A percentile compares a stretch with the other conserved stretches of the same genome.
These are phyloP conservation scores for Talpa occidentalis DNA, from an alignment of 2,113 vertebrate genomes.

Conservation along the genomic window DNA sequence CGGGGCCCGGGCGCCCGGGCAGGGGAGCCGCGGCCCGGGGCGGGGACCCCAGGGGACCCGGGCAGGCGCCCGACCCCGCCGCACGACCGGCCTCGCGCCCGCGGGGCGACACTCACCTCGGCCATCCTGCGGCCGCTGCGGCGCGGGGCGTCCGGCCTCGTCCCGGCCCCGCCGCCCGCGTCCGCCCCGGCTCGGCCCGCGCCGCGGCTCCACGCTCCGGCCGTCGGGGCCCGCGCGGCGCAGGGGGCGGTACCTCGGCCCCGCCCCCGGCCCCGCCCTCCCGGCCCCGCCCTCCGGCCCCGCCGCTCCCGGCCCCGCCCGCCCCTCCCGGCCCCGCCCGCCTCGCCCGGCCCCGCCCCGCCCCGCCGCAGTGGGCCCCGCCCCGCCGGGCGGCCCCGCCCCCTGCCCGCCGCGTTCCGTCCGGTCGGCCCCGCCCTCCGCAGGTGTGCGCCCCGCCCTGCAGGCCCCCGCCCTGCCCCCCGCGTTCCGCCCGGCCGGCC, in stretches of 20 bases:
- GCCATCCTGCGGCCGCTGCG: conserved; percentile 93
- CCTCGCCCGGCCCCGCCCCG: conserved; percentile 80
- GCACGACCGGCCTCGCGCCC: neutral
- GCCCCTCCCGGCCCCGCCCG: neutral
- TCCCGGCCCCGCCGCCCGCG: conserved; percentile 90
- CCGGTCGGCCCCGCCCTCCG: conserved; percentile 11
- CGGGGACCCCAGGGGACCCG: neutral
- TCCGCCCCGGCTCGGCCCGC: conserved; percentile 89
- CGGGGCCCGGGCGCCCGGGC: neutral
- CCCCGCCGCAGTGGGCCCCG: conserved; percentile 86
- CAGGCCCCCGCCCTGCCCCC: neutral
- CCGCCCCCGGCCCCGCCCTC: neutral
- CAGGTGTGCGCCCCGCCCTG: neutral
- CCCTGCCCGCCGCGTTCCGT: neutral
- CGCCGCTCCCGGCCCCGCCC: conserved; percentile 78
- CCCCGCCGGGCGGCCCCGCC: conserved; percentile 45
- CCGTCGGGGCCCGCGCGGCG: conserved; percentile 65
- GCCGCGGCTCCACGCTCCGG: conserved; percentile 50
- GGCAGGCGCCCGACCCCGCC: neutral
- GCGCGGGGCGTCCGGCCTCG: conserved; percentile 89
- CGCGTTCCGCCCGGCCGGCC: neutral
- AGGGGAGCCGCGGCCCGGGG: neutral
- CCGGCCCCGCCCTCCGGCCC: conserved; percentile 84
- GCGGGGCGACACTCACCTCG: conserved; percentile 93
- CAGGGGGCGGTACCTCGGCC: conserved; percentile 64